These are phyloP conservation scores for Oedothorax gibbosus DNA, from an alignment of 1,140 invertebrate species.

Conservation along the genomic window DNA sequence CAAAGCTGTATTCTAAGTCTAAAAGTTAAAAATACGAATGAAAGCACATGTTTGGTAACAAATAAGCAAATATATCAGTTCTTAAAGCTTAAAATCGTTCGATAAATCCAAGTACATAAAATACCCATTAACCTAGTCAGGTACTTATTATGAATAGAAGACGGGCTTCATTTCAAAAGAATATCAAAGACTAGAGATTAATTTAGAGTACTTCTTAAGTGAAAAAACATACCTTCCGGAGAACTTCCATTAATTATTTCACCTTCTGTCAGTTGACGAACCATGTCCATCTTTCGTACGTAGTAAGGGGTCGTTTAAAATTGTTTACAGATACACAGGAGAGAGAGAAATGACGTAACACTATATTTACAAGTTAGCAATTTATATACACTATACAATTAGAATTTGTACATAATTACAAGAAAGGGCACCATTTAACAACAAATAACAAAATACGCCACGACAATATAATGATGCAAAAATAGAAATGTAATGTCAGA, in stretches of 20 bases:
- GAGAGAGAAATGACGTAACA: conserved; percentile 52
- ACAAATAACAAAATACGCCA: conserved; percentile 58
- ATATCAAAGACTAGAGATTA: too few species aligned
- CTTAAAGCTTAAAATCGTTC: too few species aligned
- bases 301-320: conserved; percentile 57
- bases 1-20: too few species aligned
- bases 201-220: neutral
- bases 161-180: too few species aligned
- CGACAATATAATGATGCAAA: conserved; percentile 55
- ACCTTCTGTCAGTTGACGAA: conserved; percentile 58
- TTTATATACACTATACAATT: conserved; percentile 57
- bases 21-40: too few species aligned
- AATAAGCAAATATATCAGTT: too few species aligned
- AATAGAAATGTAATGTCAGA: conserved; percentile 58
- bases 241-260: conserved; percentile 49
- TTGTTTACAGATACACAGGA: conserved; percentile 53
- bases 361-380: conserved; percentile 48
- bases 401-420: conserved; percentile 34
- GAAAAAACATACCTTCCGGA: conserved; percentile 39
- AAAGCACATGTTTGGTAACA: too few species aligned
- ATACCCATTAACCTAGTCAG: too few species aligned
- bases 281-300: conserved; percentile 59
- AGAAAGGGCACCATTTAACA: conserved; percentile 43
- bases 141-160: too few species aligned
- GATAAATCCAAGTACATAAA: too few species aligned